Evolutionary conservation across 2,113 vertebrate species (phyloP).

Genomic region (Empidonax alnorum): DNA sequence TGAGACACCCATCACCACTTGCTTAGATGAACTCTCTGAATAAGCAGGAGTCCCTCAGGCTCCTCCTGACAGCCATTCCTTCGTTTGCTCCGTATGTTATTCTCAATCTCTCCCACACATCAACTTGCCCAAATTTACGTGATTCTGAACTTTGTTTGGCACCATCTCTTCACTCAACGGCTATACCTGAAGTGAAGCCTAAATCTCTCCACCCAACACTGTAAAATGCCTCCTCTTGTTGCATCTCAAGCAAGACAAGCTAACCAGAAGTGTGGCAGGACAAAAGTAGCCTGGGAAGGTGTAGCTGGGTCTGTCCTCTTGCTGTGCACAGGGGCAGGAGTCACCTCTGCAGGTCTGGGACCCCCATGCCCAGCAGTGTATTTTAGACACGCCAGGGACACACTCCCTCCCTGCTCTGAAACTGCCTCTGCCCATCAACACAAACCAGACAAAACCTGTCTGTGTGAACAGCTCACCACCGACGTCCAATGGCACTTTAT

Average conservation of each 20-base stretch:
- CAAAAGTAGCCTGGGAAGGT: not conserved
- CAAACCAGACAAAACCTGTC: not conserved
- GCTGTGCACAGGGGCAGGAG: not conserved
- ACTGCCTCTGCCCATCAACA: rapidly evolving
- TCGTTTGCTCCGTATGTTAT: rapidly evolving
- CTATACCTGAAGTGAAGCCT: not conserved
- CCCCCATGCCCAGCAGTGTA: rapidly evolving
- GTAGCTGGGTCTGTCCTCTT: not conserved
- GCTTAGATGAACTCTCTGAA: not conserved
- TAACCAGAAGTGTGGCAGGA: not conserved
- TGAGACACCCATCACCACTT: not conserved
- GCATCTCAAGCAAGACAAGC: rapidly evolving
- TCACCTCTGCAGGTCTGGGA: rapidly evolving
- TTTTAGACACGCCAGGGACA: not conserved
- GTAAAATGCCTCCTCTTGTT: rapidly evolving
- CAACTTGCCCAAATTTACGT: rapidly evolving
- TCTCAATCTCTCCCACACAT: not conserved
- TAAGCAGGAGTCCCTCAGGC: not conserved
- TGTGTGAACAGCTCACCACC: rapidly evolving
- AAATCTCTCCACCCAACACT: not conserved
- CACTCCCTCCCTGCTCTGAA: rapidly evolving
- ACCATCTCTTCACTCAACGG: not conserved
- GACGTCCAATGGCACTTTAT: not conserved
- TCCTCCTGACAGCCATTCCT: not conserved
- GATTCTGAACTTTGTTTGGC: not conserved